Percentiles rank a stretch among this genome's conserved stretches.
Evolutionary conservation across 1,140 invertebrate genomes (phyloP).

Genomic region (Babylonia areolata): DNA sequence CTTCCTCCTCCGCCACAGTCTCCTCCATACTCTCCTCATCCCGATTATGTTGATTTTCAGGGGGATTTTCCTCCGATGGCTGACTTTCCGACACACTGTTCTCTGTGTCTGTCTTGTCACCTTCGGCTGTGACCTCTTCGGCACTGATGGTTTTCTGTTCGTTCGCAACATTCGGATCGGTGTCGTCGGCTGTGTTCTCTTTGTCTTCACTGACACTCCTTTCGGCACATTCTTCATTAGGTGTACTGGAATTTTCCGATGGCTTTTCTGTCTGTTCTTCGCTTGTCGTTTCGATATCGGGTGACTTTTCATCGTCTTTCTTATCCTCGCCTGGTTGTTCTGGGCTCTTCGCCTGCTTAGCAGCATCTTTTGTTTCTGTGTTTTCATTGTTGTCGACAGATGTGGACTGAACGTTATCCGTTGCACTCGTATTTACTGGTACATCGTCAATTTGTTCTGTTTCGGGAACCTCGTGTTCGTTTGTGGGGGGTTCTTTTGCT

Average conservation of each 20-base stretch:
- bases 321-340: background rate
- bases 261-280: background rate
- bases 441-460: no score
- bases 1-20: background rate
- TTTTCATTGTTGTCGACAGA: background rate
- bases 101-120: background rate
- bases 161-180: slow-evolving; percentile 5
- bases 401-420: no score
- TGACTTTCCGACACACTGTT: background rate
- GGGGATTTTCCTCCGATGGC: background rate
- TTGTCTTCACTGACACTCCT: background rate
- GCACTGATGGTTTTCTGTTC: background rate
- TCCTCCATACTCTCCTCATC: slow-evolving; percentile 4
- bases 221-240: background rate
- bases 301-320: background rate
- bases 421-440: no score
- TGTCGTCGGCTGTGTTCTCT: background rate
- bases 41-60: background rate
- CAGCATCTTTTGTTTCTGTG: no score
- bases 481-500: background rate
- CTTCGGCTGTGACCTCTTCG: background rate
- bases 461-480: background rate
- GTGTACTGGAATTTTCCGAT: background rate
- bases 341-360: no score
- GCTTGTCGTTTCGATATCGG: background rate